Percentiles rank a stretch among this genome's conserved stretches.
Conservation (phyloP, 2,888 invertebrate genomes). For the Andrena flavipes region DNA sequence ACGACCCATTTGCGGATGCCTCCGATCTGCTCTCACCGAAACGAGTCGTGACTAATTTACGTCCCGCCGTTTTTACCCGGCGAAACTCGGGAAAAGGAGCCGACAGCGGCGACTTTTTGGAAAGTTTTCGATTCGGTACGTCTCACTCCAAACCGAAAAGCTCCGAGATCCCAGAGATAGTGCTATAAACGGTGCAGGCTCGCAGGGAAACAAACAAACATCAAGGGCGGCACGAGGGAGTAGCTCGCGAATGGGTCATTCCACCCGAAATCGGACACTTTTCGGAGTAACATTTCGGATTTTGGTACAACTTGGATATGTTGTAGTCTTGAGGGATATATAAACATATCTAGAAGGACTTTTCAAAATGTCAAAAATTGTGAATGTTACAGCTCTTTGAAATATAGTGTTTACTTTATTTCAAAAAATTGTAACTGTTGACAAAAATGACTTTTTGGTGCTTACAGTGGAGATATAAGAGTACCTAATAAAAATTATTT, state of each 20-base stretch:
- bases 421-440: too few relatives aligned
- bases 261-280: too few relatives aligned
- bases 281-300: too few relatives aligned
- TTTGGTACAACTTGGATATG: too few relatives aligned
- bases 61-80: slow-evolving; percentile 6
- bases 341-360: too few relatives aligned
- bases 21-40: neutral
- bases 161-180: slow-evolving; percentile 28
- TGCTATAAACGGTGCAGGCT: slow-evolving; percentile 11
- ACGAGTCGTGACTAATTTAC: slow-evolving; percentile 42
- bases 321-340: too few relatives aligned
- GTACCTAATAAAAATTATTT: too few relatives aligned
- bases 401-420: too few relatives aligned
- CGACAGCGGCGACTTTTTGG: slow-evolving; percentile 13
- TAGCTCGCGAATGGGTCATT: neutral
- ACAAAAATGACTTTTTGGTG: too few relatives aligned
- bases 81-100: slow-evolving; percentile 11
- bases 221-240: neutral
- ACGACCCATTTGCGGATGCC: slow-evolving; percentile 30
- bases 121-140: slow-evolving; percentile 16
- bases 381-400: too few relatives aligned
- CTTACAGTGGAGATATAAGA: too few relatives aligned
- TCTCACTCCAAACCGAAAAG: slow-evolving; percentile 8
- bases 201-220: slow-evolving; percentile 16
- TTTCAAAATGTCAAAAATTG: too few relatives aligned